These are phyloP conservation scores for Cerceris rybyensis DNA, from an alignment of 2,888 invertebrate genomes.

Conservation along the genomic window DNA sequence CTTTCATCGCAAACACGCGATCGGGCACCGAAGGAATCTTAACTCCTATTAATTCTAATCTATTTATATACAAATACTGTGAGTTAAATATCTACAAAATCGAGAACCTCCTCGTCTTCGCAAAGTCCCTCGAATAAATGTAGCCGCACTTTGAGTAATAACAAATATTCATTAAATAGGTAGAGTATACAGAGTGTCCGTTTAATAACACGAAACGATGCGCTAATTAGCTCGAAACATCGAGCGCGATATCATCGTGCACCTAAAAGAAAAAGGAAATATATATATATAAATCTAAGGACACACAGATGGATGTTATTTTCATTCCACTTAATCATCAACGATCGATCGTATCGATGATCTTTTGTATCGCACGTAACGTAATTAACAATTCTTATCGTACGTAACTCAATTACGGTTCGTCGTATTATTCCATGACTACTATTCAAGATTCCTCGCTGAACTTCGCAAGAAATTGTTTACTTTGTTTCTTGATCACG, in stretches of 20 bases:
- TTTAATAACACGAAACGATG: background rate
- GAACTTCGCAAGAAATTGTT: too few relatives aligned
- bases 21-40: conserved; percentile 41
- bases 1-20: conserved; percentile 35
- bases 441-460: too few relatives aligned
- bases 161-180: conserved; percentile 24
- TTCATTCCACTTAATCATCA: too few relatives aligned
- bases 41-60: conserved; percentile 15
- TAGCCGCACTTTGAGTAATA: conserved; percentile 14
- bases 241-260: too few relatives aligned
- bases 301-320: too few relatives aligned
- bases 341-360: too few relatives aligned
- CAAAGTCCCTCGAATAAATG: conserved; percentile 7
- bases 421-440: too few relatives aligned
- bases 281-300: too few relatives aligned
- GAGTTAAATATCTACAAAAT: conserved; percentile 61
- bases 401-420: background rate
- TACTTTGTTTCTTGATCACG: too few relatives aligned
- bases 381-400: background rate
- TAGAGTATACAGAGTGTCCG: background rate
- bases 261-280: too few relatives aligned
- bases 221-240: too few relatives aligned
- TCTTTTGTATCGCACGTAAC: background rate
- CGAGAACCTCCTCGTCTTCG: conserved; percentile 19
- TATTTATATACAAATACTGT: conserved; percentile 62